A percentile compares a stretch with the other conserved stretches of the same genome.
Conservation (phyloP, 2,888 invertebrate species). For the Emmelina monodactyla region DNA sequence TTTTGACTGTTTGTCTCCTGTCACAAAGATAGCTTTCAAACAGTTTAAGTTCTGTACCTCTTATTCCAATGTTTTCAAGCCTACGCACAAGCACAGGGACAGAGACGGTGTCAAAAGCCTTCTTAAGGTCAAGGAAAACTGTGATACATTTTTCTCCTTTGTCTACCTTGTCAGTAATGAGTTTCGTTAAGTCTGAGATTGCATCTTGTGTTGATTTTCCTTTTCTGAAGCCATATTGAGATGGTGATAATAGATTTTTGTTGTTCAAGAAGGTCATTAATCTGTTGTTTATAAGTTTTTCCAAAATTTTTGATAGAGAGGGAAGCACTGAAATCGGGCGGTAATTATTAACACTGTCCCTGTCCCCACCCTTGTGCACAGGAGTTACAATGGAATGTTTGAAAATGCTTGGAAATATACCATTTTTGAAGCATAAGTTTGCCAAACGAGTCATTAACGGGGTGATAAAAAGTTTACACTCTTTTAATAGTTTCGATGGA, state of each 20-base stretch:
- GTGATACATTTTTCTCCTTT: constrained; percentile 4
- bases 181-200: constrained; percentile 1
- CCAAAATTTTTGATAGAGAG: constrained; percentile 10
- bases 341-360: constrained; percentile 8
- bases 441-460: not conserved
- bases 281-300: constrained; percentile 12
- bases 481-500: not conserved
- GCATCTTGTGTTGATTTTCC: constrained; percentile 5
- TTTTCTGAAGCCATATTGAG: constrained; percentile 7
- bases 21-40: constrained; percentile 6
- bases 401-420: constrained; percentile 8
- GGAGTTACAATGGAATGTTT: constrained; percentile 9
- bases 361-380: constrained; percentile 9
- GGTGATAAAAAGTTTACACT: not conserved
- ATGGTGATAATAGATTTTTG: not conserved
- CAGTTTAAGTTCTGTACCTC: constrained; percentile 5
- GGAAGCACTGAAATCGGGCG: constrained; percentile 11
- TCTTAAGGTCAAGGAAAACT: constrained; percentile 6
- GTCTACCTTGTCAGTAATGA: constrained; percentile 6
- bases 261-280: constrained; percentile 3
- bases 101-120: constrained; percentile 8
- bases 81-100: constrained; percentile 7
- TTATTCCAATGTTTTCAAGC: constrained; percentile 7
- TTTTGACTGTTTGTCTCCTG: constrained; percentile 7
- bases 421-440: constrained; percentile 4